phyloP scores from a whole-genome alignment of 1,140 invertebrate species.

The Sitobion miscanthi region DNA sequence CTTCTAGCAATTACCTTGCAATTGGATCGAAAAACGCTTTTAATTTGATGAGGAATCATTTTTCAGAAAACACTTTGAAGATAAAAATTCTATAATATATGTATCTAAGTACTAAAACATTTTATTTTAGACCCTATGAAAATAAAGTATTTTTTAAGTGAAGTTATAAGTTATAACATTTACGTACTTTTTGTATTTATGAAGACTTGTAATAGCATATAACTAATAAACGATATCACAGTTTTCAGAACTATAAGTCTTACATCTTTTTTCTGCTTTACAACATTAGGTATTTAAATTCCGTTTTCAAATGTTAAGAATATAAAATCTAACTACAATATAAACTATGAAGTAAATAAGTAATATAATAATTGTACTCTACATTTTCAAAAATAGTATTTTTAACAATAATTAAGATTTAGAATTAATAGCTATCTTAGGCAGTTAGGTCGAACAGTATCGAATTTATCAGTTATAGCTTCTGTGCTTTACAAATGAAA shows the following conservation, averaged over 20 bases:
- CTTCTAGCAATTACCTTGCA: not conserved
- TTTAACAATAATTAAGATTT: too few species aligned
- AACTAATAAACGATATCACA: not conserved
- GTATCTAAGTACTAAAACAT: too few species aligned
- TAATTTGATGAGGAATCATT: too few species aligned
- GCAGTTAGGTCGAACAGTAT: too few species aligned
- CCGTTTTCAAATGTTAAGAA: not conserved
- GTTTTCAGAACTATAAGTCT: not conserved
- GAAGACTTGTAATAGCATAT: not conserved
- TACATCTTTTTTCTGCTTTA: not conserved
- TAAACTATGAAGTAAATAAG: not conserved
- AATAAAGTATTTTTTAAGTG: too few species aligned
- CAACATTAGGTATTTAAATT: not conserved
- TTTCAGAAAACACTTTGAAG: too few species aligned
- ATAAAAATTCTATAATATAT: too few species aligned
- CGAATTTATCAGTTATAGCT: too few species aligned
- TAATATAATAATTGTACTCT: not conserved
- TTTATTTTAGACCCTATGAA: too few species aligned
- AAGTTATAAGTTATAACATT: not conserved
- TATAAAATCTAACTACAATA: not conserved
- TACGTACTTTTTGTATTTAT: not conserved
- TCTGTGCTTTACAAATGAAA: too few species aligned
- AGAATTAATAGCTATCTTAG: not conserved
- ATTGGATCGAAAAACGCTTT: not conserved
- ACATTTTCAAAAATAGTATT: not conserved